Conservation (phyloP, 2,113 vertebrate genomes). For the Odontesthes bonariensis region DNA sequence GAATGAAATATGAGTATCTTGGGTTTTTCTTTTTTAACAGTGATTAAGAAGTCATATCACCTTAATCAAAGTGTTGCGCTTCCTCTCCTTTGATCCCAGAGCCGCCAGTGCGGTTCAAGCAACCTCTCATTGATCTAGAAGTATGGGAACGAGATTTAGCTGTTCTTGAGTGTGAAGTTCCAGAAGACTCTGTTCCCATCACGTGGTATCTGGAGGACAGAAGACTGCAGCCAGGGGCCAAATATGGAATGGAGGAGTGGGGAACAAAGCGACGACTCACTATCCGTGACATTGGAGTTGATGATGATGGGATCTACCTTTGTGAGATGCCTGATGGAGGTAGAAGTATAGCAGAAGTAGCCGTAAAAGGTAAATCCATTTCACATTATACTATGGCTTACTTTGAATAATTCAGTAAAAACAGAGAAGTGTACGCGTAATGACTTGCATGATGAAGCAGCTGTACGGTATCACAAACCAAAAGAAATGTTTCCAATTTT, state of each 20-base stretch:
- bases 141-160: conserved; percentile 91
- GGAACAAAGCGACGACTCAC: conserved; percentile 90
- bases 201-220: conserved; percentile 97
- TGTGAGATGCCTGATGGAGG: conserved; percentile 97
- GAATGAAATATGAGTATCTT: neutral
- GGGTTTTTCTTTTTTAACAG: neutral
- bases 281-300: conserved; percentile 90
- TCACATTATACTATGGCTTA: too few species aligned
- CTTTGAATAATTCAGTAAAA: too few species aligned
- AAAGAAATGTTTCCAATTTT: too few species aligned
- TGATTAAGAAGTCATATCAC: neutral
- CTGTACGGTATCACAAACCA: neutral
- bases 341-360: conserved; percentile 93
- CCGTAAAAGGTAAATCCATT: conserved; percentile 89
- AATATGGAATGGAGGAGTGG: conserved; percentile 95
- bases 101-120: conserved; percentile 90
- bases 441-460: neutral
- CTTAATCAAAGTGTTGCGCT: conserved; percentile 23
- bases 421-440: neutral
- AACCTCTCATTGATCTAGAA: conserved; percentile 91
- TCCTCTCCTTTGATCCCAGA: conserved; percentile 79
- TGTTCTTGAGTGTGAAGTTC: conserved; percentile 95
- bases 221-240: conserved; percentile 91
- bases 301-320: conserved; percentile 96
- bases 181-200: conserved; percentile 90